phyloP scores from a whole-genome alignment of 2,888 invertebrate genomes.

The Chloroclysta siterata region DNA sequence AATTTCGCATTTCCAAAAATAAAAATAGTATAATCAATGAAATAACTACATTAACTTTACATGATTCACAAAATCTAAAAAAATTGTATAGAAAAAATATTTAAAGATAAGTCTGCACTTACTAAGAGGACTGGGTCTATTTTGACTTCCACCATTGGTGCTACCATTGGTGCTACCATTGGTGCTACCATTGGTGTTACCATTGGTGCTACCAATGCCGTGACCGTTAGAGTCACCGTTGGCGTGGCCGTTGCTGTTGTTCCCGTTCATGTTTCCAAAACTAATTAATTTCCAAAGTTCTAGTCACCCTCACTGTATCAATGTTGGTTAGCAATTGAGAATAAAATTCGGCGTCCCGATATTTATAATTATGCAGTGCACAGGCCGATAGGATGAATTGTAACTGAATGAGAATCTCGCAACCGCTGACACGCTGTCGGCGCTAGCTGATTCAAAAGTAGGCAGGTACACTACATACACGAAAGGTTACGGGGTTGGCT shows the following conservation, averaged over 20 bases:
- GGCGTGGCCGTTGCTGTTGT: slow-evolving; percentile 14
- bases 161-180: slow-evolving; percentile 13
- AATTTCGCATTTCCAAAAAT: too few relatives aligned
- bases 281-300: background rate
- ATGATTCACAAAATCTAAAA: background rate
- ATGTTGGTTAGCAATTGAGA: slow-evolving; percentile 18
- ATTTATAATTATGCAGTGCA: slow-evolving; percentile 15
- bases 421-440: slow-evolving; percentile 4
- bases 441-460: background rate
- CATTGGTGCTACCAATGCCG: slow-evolving; percentile 18
- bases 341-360: slow-evolving; percentile 12
- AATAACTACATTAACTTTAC: too few relatives aligned
- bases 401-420: slow-evolving; percentile 8
- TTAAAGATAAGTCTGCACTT: background rate
- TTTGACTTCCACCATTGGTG: background rate
- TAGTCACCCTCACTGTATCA: slow-evolving; percentile 12
- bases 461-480: background rate
- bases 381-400: slow-evolving; percentile 14
- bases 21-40: too few relatives aligned
- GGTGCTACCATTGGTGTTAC: slow-evolving; percentile 1
- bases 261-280: slow-evolving; percentile 31
- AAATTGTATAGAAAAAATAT: background rate
- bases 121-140: slow-evolving; percentile 5
- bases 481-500: background rate
- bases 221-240: slow-evolving; percentile 24